Base-by-base conservation (phyloP, 2,888 invertebrate species). In the Spicauda simplicius region DNA sequence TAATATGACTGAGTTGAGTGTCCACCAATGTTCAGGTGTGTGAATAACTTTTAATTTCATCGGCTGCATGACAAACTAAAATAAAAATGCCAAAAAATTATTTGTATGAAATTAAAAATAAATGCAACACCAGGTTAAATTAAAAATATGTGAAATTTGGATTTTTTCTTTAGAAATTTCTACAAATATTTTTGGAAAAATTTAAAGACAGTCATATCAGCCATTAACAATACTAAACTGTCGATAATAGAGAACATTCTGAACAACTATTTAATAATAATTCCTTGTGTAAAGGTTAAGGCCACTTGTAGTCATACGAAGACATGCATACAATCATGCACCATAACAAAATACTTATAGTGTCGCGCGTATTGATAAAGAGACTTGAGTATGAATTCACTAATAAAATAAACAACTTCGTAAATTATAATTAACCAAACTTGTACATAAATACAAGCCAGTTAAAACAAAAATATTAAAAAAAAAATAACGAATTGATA, bases 271-370 rank as follows among this genome's bases (percentile, higher is more conserved):
- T 58, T 68, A 16, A 48, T 48, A 16, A 48, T 14, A 16, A 48
- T 48, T 16, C 69, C 59, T 73, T 75, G 75, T 76, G 75, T 72
- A 57, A 69, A 64, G 68, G 16, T 12, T 65, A 65, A 65, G 65
- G 65, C 45, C 59, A 65, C 65, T 65, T 65, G 65, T 30, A 59
- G 18, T 59, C 41, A 64, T 67, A 75, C 65, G 61, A 72, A 74
- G 71, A 79, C 72, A 76, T 74, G 78, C 85, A 80, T 79, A 80
- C 79, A 75, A 61, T 63, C 85, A 84, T 85, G 85, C 85, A 78
- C 68, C 74, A 72, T 70, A 75, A 74, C 69, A 72, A 64, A 66
- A 56, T 68, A 64, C 45, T 10, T 1, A n/a, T n/a, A 45, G 12
- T 16, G 58, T 53, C 64, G 18, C 8, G 6, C 18, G 53, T 20